Percentiles rank a stretch among this genome's conserved stretches.
Conservation (phyloP, 2,888 invertebrate genomes). For the Sinopyrophorus schimmeli region DNA sequence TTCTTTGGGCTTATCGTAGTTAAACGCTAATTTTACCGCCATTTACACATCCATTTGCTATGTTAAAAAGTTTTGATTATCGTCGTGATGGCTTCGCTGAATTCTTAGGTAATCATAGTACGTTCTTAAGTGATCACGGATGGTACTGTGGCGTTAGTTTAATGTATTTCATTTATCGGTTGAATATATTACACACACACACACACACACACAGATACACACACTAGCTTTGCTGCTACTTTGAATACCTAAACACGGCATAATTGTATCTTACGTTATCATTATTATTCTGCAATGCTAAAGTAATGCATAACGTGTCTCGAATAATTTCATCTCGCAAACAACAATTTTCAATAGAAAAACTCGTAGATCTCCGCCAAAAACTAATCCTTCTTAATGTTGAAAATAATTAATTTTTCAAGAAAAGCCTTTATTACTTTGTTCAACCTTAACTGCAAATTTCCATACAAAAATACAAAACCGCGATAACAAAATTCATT, state of each 20-base stretch:
- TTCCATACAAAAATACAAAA: no score
- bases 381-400: no score
- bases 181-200: slow-evolving; percentile 18
- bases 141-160: slow-evolving; percentile 3
- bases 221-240: slow-evolving; percentile 15
- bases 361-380: no score
- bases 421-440: no score
- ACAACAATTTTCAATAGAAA: no score
- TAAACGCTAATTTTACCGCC: no score
- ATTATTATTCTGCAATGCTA: slow-evolving; percentile 20
- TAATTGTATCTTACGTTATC: slow-evolving; percentile 18
- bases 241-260: slow-evolving; percentile 16
- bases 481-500: no score
- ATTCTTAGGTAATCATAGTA: slow-evolving; percentile 8
- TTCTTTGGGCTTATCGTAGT: no score
- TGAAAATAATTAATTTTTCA: no score
- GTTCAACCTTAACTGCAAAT: no score
- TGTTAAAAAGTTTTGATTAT: slow-evolving; percentile 9
- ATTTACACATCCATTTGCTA: slow-evolving; percentile 11
- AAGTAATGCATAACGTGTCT: slow-evolving; percentile 21
- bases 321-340: no score
- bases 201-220: no score
- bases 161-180: slow-evolving; percentile 16
- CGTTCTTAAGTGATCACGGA: slow-evolving; percentile 11
- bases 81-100: slow-evolving; percentile 7